Evolutionary conservation across 1,140 invertebrate genomes (phyloP), one percentile per base, ranked within the genome.

Genomic region (Helicoverpa zea): DNA sequence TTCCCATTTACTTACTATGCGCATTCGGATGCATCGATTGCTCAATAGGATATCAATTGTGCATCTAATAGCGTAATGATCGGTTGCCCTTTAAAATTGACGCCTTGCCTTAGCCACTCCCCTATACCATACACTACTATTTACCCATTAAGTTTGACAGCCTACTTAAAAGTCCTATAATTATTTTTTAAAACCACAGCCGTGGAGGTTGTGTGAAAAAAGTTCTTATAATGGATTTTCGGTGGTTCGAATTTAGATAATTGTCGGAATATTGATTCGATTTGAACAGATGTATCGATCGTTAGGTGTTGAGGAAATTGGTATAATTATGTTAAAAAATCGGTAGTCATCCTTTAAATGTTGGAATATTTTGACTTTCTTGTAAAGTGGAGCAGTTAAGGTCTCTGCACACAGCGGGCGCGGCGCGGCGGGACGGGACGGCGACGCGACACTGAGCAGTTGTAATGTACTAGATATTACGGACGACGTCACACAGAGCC

Each of bases 101-200:
- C 91, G 90, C 92, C 92, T 89, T 87, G 59, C 77, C 89, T 86
- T 89, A 82, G 88, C 87, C 87, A 86, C 84, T 86, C 82, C 85
- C 86, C 84, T 83, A 82, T 84, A 72, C 76, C 81, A 74, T 89
- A 89, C 87, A 86, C 92, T 94, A 92, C 92, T 93, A 94, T 94
- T 94, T 94, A 94, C 88, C 90, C 91, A 94, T 94, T 94, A 94
- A 83, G 78, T 94, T 87, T 94, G 93, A 94, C 93, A 92, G 92
- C 83, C 89, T 89, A 85, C 88, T 92, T 91, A 92, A 87, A 88
- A 89, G 87, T 86, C 84, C 83, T 90, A 87, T 94, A 92, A 94
- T 94, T 94, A 93, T 91, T 89, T 90, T 89, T 87, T 85, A 86
- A 87, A 87, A 82, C 81, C 81, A 86, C 84, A 83, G 83, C 86